Evolutionary conservation across 2,888 invertebrate species (phyloP), one percentile per base, ranked within the genome.

Genomic region (Acheta domesticus): DNA sequence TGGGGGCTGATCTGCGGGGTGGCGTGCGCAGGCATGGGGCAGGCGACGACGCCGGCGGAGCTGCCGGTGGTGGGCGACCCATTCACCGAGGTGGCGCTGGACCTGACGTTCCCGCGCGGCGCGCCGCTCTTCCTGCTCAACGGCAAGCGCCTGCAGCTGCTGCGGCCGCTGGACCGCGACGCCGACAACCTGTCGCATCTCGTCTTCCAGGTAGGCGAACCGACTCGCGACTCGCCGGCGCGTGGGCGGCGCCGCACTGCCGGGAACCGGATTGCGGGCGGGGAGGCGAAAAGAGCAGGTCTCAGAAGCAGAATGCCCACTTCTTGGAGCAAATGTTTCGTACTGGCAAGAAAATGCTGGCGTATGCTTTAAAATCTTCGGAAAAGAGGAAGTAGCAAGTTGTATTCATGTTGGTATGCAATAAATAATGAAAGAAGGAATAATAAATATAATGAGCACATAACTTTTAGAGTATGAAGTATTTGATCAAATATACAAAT

Each of bases 41-140:
- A 96, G 89, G 91, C 91, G 85, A 96, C 96, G 82, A 90, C 89
- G 83, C 96, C 96, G 78, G 89, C 91, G 80, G 93, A 93, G 85
- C 88, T 96, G 84, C 96, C 96, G 81, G 93, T 96, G 85, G 91
- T 91, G 79, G 96, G 96, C 73, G 93, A 94, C 86, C 94, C 95
- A 20, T 92, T 91, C 85, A 92, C 92, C 81, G 93, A 94, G 86
- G 93, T 96, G 83, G 89, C 92, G 81, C 87, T 96, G 84, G 93
- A 94, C 84, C 90, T 96, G 81, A 91, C 93, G 82, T 95, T 95
- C 86, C 93, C 94, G 14, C 94, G 94, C 86, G 93, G 93, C 21
- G 91, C 92, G 79, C 92, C 93, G 79, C 88, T 93, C 83, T 96
- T 96, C 86, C 90, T 92, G 84, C 89, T 96, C 50, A 93, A 94